Evolutionary conservation across 1,140 invertebrate species (phyloP).

Genomic region (Tachypleus tridentatus): DNA sequence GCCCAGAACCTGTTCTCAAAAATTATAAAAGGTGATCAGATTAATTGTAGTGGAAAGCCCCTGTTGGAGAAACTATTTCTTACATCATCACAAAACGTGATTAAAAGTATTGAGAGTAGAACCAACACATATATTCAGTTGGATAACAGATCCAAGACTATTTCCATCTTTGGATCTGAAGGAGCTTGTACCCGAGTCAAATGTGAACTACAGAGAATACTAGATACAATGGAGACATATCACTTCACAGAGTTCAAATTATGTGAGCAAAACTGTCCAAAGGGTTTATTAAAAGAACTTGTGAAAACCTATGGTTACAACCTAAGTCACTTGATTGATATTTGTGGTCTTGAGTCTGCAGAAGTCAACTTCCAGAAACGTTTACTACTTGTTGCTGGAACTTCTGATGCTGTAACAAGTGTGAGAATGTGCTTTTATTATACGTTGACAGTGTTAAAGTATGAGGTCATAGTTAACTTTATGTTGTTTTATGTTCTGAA

Average conservation of each 20-base stretch:
- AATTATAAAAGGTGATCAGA: constrained; percentile 10
- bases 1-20: constrained; percentile 7
- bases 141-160: constrained; percentile 6
- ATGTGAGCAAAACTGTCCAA: constrained; percentile 1
- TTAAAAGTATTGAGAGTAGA: constrained; percentile 7
- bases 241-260: constrained; percentile 7
- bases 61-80: constrained; percentile 13
- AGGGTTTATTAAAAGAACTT: constrained; percentile 9
- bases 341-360: constrained; percentile 4
- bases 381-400: constrained; percentile 7
- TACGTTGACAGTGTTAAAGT: too few species aligned
- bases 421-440: neutral
- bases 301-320: constrained; percentile 12
- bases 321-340: constrained; percentile 3
- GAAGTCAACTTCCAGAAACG: constrained; percentile 5
- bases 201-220: constrained; percentile 7
- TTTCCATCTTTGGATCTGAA: constrained; percentile 13
- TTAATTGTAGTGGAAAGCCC: constrained; percentile 5
- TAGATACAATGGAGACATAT: constrained; percentile 6
- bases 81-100: neutral
- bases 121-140: constrained; percentile 6
- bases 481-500: too few species aligned
- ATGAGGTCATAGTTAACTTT: too few species aligned
- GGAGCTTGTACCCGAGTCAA: constrained; percentile 4
- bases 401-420: constrained; percentile 1